A percentile compares a stretch with the other conserved stretches of the same genome.
These are phyloP conservation scores for Folsomia manolachei DNA, from an alignment of 2,888 invertebrate species.

Conservation along the genomic window DNA sequence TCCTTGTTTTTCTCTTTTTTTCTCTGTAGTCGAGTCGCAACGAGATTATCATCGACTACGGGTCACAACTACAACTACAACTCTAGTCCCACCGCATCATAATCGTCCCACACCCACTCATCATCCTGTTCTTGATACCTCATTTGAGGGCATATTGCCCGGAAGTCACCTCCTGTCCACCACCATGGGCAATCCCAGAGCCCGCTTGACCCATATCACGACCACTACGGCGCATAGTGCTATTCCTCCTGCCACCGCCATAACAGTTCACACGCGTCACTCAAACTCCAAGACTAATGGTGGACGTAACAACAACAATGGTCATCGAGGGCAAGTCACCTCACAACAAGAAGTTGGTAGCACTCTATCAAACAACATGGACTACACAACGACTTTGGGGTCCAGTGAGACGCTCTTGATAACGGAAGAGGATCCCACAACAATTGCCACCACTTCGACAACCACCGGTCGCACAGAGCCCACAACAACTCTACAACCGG, in stretches of 20 bases:
- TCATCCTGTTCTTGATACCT: background rate
- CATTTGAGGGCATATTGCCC: constrained; percentile 31
- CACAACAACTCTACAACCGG: constrained; percentile 55
- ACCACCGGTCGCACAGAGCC: constrained; percentile 55
- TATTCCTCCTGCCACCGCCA: constrained; percentile 23
- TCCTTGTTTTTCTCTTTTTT: constrained; percentile 9
- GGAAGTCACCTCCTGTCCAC: constrained; percentile 44
- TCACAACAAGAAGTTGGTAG: background rate
- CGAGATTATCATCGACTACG: constrained; percentile 44
- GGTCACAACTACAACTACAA: constrained; percentile 40
- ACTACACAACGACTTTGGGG: background rate
- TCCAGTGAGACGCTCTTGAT: background rate
- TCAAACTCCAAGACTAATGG: constrained; percentile 23
- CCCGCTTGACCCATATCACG: constrained; percentile 1
- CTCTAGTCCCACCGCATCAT: constrained; percentile 34
- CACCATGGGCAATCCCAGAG: constrained; percentile 34
- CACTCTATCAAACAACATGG: background rate
- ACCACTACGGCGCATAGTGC: constrained; percentile 30
- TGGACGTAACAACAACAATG: constrained; percentile 16
- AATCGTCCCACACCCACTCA: constrained; percentile 12
- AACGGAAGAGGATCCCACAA: constrained; percentile 36
- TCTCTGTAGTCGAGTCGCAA: constrained; percentile 45
- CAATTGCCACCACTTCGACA: constrained; percentile 54
- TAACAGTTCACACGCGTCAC: constrained; percentile 24
- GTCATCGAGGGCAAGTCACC: background rate